phyloP scores from a whole-genome alignment of 2,113 vertebrate species.

The Propithecus coquereli region DNA sequence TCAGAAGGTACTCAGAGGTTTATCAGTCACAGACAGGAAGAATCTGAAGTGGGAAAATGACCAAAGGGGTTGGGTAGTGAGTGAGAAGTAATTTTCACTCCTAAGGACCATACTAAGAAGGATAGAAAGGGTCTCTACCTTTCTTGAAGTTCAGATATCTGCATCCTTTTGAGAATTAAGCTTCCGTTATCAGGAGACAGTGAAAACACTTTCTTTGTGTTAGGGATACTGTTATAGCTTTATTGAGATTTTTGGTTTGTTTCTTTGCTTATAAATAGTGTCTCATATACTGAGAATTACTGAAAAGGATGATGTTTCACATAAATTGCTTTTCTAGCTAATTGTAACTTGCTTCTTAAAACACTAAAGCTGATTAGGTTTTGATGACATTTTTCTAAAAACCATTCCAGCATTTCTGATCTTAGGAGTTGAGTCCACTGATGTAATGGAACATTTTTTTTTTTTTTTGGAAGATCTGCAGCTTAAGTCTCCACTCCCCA shows the following conservation, averaged over 20 bases:
- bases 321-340: background rate
- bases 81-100: constrained; percentile 43
- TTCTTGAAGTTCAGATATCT: background rate
- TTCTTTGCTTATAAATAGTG: background rate
- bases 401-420: background rate
- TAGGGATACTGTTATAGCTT: background rate
- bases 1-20: background rate
- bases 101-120: background rate
- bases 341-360: background rate
- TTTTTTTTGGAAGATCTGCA: background rate
- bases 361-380: background rate
- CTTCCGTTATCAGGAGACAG: background rate
- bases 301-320: background rate
- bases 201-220: background rate
- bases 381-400: background rate
- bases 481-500: background rate
- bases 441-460: background rate
- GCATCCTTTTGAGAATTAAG: background rate
- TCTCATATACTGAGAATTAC: background rate
- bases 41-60: background rate
- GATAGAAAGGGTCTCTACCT: background rate
- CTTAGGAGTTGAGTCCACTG: background rate
- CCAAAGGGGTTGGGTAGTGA: background rate
- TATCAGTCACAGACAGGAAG: background rate
- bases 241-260: background rate